Base-by-base conservation (phyloP, 2,888 invertebrate species). In the Pristionchus entomophagus region DNA sequence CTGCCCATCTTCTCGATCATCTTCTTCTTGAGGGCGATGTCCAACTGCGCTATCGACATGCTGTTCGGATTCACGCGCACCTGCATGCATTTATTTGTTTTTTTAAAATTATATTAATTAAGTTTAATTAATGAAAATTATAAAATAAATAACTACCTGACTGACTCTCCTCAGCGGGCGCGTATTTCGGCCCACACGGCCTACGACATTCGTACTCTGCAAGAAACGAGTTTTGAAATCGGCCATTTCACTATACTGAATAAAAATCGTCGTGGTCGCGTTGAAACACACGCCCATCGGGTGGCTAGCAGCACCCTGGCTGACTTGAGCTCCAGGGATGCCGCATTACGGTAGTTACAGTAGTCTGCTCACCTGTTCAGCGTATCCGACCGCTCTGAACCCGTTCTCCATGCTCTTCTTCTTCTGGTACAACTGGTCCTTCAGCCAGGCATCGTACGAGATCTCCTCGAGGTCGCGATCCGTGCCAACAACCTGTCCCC, bases 1-100 rank as follows among this genome's bases (percentile, higher is more conserved):
- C 93, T 88, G 45, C 92, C 91, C 91, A 93, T 90, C 85, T 93
- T 93, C 87, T 93, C 93, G 32, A 92, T 86, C 91, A 93, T 90
- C 81, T 93, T 93, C 85, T 90, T 89, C 73, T 89, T 91, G 49
- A 93, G 86, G 5, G 92, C 92, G 0, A 80, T 85, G 19, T 93
- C 91, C 87, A 93, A 78, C 78, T 93, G 89, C 6, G 73, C 51
- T 35, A 93, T 53, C 10, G 88, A 84, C 93, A 93, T 93, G 53
- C 91, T 91, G 29, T 85, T 84, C 0, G 91, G 91, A 84, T 93
- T 93, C 35, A 93, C 92, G 62, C 93, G 91, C 51, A 93, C 91
- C 87, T 92, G 91, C 14, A 88, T 86, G 32, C n/a, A n/a, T 8
- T 62, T 3, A 3, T 6, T 19, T 88, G 88, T 22, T n/a, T n/a